These are phyloP conservation scores for Numenius phaeopus DNA, from an alignment of 2,797 vertebrate species.

Conservation along the genomic window DNA sequence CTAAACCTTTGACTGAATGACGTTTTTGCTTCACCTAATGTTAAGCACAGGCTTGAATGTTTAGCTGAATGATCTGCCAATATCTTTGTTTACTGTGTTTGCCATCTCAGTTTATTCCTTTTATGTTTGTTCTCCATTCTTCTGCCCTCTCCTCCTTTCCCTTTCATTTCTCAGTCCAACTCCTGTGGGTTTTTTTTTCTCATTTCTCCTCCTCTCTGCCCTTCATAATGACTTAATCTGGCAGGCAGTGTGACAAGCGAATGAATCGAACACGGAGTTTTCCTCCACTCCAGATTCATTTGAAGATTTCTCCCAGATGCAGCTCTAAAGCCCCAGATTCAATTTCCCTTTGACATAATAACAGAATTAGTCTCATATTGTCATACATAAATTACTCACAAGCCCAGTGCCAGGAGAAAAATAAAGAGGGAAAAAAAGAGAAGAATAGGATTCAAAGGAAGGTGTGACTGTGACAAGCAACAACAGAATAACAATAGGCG, in stretches of 20 bases:
- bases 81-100: neutral
- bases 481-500: slow-evolving; percentile 68
- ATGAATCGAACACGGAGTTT: slow-evolving; percentile 62
- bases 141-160: neutral
- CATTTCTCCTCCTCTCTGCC: slow-evolving; percentile 67
- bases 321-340: slow-evolving; percentile 76
- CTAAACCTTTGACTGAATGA: neutral
- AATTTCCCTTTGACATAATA: slow-evolving; percentile 84
- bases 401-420: slow-evolving; percentile 57
- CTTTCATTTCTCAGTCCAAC: slow-evolving; percentile 14
- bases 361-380: slow-evolving; percentile 80
- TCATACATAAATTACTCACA: slow-evolving; percentile 81
- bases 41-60: neutral
- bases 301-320: slow-evolving; percentile 78
- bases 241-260: slow-evolving; percentile 75
- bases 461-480: slow-evolving; percentile 59
- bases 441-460: slow-evolving; percentile 52
- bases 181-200: neutral
- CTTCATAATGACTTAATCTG: slow-evolving; percentile 78
- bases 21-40: neutral
- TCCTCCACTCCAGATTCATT: slow-evolving; percentile 72
- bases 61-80: neutral
- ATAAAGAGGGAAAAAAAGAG: slow-evolving; percentile 21
- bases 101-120: neutral
- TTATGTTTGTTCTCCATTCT: neutral